These are phyloP conservation scores for Bovichtus variegatus DNA, from an alignment of 2,797 vertebrate genomes.

Conservation along the genomic window DNA sequence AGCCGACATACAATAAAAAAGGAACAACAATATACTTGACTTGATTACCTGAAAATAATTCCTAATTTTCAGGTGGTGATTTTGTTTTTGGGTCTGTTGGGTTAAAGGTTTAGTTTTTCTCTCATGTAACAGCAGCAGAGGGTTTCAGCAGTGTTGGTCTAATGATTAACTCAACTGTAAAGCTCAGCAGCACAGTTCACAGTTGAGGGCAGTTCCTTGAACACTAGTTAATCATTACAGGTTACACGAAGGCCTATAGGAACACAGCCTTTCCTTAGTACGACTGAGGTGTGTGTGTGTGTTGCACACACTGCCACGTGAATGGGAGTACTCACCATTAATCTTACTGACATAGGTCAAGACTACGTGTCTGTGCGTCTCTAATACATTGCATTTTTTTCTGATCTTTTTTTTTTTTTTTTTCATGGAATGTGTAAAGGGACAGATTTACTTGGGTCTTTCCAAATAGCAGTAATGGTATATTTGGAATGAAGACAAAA, in stretches of 20 bases:
- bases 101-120: background rate
- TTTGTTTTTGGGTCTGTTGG: background rate
- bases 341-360: slow-evolving; percentile 47
- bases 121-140: background rate
- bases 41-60: too few relatives aligned
- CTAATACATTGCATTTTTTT: background rate
- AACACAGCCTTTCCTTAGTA: background rate
- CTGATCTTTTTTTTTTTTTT: too few relatives aligned
- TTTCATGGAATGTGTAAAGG: background rate
- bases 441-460: background rate
- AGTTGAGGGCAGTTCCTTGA: background rate
- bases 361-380: background rate
- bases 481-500: background rate
- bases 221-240: slow-evolving; percentile 43
- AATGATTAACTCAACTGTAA: slow-evolving; percentile 39
- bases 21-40: too few relatives aligned
- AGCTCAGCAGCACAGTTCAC: slow-evolving; percentile 8
- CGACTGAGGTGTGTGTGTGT: background rate
- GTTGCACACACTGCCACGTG: slow-evolving; percentile 27
- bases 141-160: background rate
- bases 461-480: background rate
- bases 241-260: background rate
- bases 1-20: too few relatives aligned
- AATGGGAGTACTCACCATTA: slow-evolving; percentile 28
- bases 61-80: too few relatives aligned